These are phyloP conservation scores for Danio albolineatus DNA, from an alignment of 2,797 vertebrate genomes.

Conservation along the genomic window DNA sequence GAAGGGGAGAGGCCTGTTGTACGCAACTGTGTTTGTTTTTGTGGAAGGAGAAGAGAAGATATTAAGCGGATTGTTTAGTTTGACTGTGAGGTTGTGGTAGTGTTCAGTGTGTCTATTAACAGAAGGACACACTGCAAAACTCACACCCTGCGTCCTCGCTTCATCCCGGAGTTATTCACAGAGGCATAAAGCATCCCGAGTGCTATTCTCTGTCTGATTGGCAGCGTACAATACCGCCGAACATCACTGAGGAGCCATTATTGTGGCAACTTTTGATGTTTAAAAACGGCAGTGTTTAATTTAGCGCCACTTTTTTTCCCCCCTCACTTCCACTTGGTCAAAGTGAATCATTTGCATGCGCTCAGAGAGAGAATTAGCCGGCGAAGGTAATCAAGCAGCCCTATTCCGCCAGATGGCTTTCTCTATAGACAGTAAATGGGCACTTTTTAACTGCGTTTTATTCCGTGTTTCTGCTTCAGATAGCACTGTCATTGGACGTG, in stretches of 20 bases:
- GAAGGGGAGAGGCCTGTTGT: constrained; percentile 51
- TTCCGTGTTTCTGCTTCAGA: constrained; percentile 63
- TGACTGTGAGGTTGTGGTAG: constrained; percentile 38
- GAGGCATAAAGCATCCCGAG: constrained; percentile 52
- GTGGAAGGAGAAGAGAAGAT: constrained; percentile 9
- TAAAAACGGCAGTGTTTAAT: constrained; percentile 64
- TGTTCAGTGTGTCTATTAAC: constrained; percentile 41
- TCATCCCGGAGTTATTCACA: constrained; percentile 49
- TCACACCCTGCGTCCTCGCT: constrained; percentile 29
- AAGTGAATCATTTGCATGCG: constrained; percentile 69
- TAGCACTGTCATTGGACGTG: constrained; percentile 63
- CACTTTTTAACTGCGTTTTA: constrained; percentile 67
- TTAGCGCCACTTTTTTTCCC: constrained; percentile 55
- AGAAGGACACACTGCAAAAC: constrained; percentile 8
- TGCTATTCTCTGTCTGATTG: constrained; percentile 49
- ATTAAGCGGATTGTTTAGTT: constrained; percentile 47
- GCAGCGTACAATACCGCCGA: constrained; percentile 36
- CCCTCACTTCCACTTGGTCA: constrained; percentile 59
- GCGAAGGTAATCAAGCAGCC: constrained; percentile 66
- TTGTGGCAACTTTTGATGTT: constrained; percentile 64
- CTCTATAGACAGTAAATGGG: constrained; percentile 68
- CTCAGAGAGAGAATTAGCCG: constrained; percentile 65
- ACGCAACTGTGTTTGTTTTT: constrained; percentile 28
- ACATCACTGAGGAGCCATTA: constrained; percentile 59
- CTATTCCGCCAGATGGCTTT: constrained; percentile 68